Conservation (phyloP, 2,797 vertebrate species). For the Peromyscus nudipes region DNA sequence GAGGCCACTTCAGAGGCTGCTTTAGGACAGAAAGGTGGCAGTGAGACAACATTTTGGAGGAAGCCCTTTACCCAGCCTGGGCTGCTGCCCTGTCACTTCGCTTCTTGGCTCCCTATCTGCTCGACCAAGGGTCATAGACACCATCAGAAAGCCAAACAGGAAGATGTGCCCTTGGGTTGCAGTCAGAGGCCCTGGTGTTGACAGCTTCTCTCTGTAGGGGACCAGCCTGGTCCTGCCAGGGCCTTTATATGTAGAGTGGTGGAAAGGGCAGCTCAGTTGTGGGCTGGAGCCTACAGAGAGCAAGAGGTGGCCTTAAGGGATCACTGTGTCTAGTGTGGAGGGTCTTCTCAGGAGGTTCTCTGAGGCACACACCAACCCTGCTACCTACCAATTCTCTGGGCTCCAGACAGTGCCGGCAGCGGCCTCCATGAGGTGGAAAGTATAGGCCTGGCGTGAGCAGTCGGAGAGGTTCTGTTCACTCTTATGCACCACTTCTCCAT, state of each 20-base stretch:
- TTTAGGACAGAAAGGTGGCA: not conserved
- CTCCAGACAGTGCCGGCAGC: constrained; percentile 92
- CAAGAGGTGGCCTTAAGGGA: not conserved
- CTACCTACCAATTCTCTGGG: constrained; percentile 95
- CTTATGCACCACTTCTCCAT: constrained; percentile 96
- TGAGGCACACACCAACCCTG: not conserved
- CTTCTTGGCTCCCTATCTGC: not conserved
- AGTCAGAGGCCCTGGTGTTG: not conserved
- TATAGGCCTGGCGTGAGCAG: constrained; percentile 93
- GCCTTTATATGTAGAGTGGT: constrained; percentile 89
- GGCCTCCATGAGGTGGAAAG: constrained; percentile 97
- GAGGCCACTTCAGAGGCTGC: not conserved
- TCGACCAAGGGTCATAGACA: not conserved
- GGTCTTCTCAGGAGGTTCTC: not conserved
- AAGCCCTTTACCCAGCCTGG: not conserved
- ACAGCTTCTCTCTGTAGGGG: fast-evolving
- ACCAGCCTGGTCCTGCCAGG: not conserved
- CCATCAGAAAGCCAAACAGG: not conserved
- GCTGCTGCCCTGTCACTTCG: not conserved
- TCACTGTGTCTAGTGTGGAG: not conserved
- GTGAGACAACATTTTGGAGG: not conserved
- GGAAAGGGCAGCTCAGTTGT: constrained; percentile 95
- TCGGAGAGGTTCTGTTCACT: constrained; percentile 93
- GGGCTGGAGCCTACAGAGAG: constrained; percentile 93
- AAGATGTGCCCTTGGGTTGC: fast-evolving